Base-by-base conservation (phyloP, 1,140 invertebrate species). In the Tetranychus urticae region DNA sequence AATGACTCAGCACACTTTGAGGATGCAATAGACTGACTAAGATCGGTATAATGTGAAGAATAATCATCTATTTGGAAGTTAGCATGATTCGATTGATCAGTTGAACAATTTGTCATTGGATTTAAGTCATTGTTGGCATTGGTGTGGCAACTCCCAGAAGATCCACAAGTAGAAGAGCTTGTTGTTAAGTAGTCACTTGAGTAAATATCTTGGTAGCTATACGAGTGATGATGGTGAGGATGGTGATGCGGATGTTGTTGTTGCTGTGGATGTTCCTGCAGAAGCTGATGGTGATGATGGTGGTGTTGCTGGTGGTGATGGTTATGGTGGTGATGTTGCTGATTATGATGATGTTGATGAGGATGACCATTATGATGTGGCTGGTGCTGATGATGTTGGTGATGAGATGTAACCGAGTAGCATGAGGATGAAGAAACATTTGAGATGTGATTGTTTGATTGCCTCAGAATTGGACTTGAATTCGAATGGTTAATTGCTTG, bases 1-100 rank as follows among this genome's bases (percentile, higher is more conserved):
- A 57, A n/a, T n/a, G 13, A n/a, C n/a, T 39, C 48, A 7, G 56
- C 37, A 12, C 60, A 63, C 37, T 62, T 63, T 23, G 62, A 52
- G 48, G 48, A 63, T 55, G 62, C 62, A 47, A 63, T 62, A 12
- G 62, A 63, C 46, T 63, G 50, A 39, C 62, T 63, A n/a, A 63
- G 35, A 37, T 63, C 62, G 31, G 59, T 63, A 36, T 63, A 63
- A 14, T 63, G 60, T 42, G 39, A 42, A 42, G 39, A 42, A 10
- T 42, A 42, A 42, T 42, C 39, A 42, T 42, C 39, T 5, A 42
- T 42, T 42, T 42, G 39, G 39, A 42, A 42, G 39, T 10, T 42
- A 42, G 39, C 5, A 42, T 34, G 34, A 34, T 56, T 34, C 10
- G n/a, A 34, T 14, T 14, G 31, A 34, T 56, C 34, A 34, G 55